phyloP scores from a whole-genome alignment of 2,797 vertebrate species.

The Fistularia tabacaria region DNA sequence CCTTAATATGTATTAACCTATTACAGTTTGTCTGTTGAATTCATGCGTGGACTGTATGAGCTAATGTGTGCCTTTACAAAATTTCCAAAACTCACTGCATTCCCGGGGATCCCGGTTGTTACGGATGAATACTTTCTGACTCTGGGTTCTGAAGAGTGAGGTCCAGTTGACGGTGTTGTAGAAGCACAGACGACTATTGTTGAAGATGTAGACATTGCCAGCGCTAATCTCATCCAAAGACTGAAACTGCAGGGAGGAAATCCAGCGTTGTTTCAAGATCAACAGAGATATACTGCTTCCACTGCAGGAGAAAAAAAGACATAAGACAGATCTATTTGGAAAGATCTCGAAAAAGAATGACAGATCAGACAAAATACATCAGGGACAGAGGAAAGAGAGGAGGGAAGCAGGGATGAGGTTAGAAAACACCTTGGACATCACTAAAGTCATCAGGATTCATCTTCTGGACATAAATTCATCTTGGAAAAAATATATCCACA shows the following conservation, averaged over 20 bases:
- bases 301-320: slow-evolving; percentile 10
- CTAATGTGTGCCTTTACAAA: neutral
- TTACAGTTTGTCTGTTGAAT: too few species aligned
- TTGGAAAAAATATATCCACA: too few species aligned
- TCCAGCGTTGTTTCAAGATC: slow-evolving; percentile 93
- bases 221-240: slow-evolving; percentile 94
- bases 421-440: too few species aligned
- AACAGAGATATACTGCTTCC: slow-evolving; percentile 88
- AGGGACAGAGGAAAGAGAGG: neutral
- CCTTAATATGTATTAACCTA: too few species aligned
- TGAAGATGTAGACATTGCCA: slow-evolving; percentile 95
- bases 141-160: slow-evolving; percentile 85
- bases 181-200: slow-evolving; percentile 94
- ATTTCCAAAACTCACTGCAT: slow-evolving; percentile 86
- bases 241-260: slow-evolving; percentile 91
- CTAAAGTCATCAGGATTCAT: too few species aligned
- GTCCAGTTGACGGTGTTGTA: slow-evolving; percentile 98
- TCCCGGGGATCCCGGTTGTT: slow-evolving; percentile 88
- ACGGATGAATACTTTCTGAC: slow-evolving; percentile 86
- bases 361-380: too few species aligned
- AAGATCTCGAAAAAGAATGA: too few species aligned
- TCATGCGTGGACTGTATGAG: too few species aligned
- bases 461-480: too few species aligned
- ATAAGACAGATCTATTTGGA: too few species aligned
- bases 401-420: neutral